These are phyloP conservation scores for Hypotaenidia okinawae DNA, from an alignment of 2,797 vertebrate species.

Conservation along the genomic window DNA sequence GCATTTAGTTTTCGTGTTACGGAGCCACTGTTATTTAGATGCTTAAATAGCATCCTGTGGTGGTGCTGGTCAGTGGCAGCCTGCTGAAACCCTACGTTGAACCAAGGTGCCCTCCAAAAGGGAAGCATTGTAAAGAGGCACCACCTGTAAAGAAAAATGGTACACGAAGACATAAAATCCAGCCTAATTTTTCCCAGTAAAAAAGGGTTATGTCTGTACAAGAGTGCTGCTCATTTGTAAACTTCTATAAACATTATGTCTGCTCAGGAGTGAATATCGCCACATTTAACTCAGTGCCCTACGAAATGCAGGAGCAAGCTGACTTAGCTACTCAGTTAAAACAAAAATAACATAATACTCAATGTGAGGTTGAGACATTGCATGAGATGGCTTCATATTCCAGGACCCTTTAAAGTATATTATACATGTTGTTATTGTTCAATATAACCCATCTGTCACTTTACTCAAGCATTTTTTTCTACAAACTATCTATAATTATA, in stretches of 20 bases:
- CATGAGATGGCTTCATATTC: neutral
- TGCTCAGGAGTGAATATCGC: neutral
- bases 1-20: neutral
- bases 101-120: neutral
- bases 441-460: neutral
- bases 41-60: slow-evolving; percentile 49
- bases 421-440: neutral
- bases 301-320: neutral
- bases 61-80: neutral
- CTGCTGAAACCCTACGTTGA: neutral
- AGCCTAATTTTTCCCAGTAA: neutral
- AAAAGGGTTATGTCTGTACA: neutral
- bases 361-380: neutral
- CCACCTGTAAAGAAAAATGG: neutral
- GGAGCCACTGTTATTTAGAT: slow-evolving; percentile 39
- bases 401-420: neutral
- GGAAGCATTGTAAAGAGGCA: neutral
- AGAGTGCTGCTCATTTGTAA: neutral
- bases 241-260: neutral
- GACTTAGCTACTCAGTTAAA: neutral
- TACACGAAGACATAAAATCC: neutral
- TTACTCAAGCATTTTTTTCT: neutral
- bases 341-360: neutral
- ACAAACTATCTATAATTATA: too few relatives aligned
- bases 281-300: neutral